Evolutionary conservation across 2,797 vertebrate species (phyloP).

Genomic region (Tokudaia muenninki): DNA sequence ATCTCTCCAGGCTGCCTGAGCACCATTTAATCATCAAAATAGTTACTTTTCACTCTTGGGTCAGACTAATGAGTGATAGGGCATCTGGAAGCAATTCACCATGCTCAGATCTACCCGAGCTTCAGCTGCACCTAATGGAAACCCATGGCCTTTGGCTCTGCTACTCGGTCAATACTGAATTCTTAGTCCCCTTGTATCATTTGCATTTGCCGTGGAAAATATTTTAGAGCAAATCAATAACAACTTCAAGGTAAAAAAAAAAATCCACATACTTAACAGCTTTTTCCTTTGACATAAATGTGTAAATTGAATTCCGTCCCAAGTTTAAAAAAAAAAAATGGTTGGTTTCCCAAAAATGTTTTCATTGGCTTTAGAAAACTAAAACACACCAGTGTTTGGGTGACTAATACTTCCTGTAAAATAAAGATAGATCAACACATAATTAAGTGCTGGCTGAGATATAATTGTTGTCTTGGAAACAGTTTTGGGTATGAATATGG

Average conservation of each 20-base stretch:
- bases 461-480: conserved; percentile 77
- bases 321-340: conserved; percentile 8
- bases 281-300: conserved; percentile 45
- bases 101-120: background rate
- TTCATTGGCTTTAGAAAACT: conserved; percentile 57
- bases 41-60: conserved; percentile 26
- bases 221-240: conserved; percentile 51
- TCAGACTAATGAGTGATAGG: background rate
- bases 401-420: conserved; percentile 73
- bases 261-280: conserved; percentile 34
- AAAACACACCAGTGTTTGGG: background rate
- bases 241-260: conserved; percentile 51
- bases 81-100: background rate
- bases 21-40: conserved; percentile 44
- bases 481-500: conserved; percentile 56
- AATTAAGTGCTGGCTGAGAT: conserved; percentile 73
- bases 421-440: conserved; percentile 74
- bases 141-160: background rate
- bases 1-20: background rate
- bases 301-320: conserved; percentile 70
- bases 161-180: background rate
- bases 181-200: background rate
- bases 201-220: conserved; percentile 27
- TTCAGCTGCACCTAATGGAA: background rate
- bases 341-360: conserved; percentile 73